Evolutionary conservation across 2,797 vertebrate species (phyloP), one percentile per base, ranked within the genome.

Genomic region (Smutsia temminckii): DNA sequence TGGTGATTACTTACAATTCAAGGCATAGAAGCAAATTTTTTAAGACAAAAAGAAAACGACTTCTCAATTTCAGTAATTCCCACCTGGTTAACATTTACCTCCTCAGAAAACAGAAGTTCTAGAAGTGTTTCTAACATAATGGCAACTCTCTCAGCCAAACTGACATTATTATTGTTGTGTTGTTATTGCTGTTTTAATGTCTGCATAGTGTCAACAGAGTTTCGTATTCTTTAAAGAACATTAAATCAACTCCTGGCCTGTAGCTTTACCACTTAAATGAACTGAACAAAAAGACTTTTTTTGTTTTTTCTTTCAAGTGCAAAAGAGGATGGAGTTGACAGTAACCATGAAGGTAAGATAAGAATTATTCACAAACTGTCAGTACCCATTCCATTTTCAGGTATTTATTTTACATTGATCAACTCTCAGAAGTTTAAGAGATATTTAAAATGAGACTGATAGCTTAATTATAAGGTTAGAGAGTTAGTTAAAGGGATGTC

Each of bases 11-110:
- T 57, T 92, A 64, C 92, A 95, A 96, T 46, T 96, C 89, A 94
- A 96, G 84, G 51, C 55, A 85, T 0, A 87, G n/a, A 89, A 96
- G 90, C 74, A n/a, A 90, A 96, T 95, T 90, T 85, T 95, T 93
- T 77, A 93, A 93, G n/a, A 74, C 10, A 81, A n/a, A 89, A 72
- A 92, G 57, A 95, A 91, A 95, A 63, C 64, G 49, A 64, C 86
- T 96, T 85, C 78, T 96, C 92, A 72, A 37, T 49, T 86, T 84
- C 90, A 89, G 25, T 63, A 10, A 84, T 69, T 94, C 92, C 95
- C 80, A 93, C 89, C 91, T 97, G 95, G 91, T 85, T 75, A n/a
- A 42, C 55, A 81, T 74, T 86, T 83, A 53, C 74, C 23, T 55
- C 87, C 78, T 91, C 69, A 89, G 2, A 6, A 88, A 68, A 69